phyloP scores from a whole-genome alignment of 2,888 invertebrate species.

The Seira sanloemensis region DNA sequence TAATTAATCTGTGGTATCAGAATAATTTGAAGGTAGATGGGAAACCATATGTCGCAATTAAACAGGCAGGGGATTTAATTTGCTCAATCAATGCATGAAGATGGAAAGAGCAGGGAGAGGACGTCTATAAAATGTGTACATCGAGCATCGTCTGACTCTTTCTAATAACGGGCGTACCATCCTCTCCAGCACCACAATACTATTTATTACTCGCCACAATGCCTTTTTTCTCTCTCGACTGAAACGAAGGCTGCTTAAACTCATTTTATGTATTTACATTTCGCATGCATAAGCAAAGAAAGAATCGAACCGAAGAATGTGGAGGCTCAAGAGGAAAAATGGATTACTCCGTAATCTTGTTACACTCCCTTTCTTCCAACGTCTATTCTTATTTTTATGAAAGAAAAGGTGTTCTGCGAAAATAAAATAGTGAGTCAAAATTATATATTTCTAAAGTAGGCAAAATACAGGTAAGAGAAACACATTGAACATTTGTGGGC shows the following conservation, averaged over 20 bases:
- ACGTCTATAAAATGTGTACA: too few relatives aligned
- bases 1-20: not conserved
- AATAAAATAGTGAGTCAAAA: not conserved
- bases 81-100: too few relatives aligned
- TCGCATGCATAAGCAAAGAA: not conserved
- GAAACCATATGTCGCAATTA: too few relatives aligned
- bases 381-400: not conserved
- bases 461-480: not conserved
- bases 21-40: not conserved
- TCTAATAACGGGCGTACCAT: too few relatives aligned
- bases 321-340: not conserved
- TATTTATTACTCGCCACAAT: too few relatives aligned
- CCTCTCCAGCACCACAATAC: too few relatives aligned
- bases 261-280: not conserved
- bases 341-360: not conserved
- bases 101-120: too few relatives aligned
- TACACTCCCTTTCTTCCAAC: not conserved
- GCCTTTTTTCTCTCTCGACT: not conserved
- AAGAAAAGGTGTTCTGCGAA: not conserved
- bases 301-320: not conserved
- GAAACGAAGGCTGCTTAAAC: not conserved
- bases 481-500: too few relatives aligned
- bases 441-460: not conserved
- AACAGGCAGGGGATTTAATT: too few relatives aligned
- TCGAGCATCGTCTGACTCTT: too few relatives aligned